Evolutionary conservation across 2,888 invertebrate genomes (phyloP).

Genomic region (Podabrus alpinus): DNA sequence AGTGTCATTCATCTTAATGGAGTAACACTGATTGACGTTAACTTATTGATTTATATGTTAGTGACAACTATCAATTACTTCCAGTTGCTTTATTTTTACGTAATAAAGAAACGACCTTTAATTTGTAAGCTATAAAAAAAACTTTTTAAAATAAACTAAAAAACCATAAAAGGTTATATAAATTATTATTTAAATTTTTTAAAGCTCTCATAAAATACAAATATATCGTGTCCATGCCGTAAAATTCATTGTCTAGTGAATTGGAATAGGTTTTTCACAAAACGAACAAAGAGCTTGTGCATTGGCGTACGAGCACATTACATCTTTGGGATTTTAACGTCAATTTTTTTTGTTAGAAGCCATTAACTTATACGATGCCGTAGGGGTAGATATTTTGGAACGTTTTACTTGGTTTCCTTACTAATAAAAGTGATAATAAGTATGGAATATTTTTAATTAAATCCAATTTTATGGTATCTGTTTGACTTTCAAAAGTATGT

Average conservation of each 20-base stretch:
- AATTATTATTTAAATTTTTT: not conserved
- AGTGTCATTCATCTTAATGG: not conserved
- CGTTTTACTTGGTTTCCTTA: not conserved
- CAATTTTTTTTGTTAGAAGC: not conserved
- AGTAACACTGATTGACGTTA: not conserved
- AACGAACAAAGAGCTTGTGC: not conserved
- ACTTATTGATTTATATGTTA: slow-evolving; percentile 1
- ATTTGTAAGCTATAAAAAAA: not conserved
- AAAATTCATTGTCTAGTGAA: not conserved
- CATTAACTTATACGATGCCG: not conserved
- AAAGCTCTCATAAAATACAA: not conserved
- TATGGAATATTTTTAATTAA: not conserved
- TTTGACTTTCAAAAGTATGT: not conserved
- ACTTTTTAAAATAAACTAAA: not conserved
- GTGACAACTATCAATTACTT: slow-evolving; percentile 2
- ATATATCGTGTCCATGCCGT: not conserved
- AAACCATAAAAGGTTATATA: not conserved
- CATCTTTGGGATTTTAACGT: not conserved
- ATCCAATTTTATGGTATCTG: not conserved
- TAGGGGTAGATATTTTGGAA: not conserved
- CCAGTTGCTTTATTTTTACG: not conserved
- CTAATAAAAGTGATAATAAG: not conserved
- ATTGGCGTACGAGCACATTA: not conserved
- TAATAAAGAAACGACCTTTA: not conserved
- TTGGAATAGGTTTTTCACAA: not conserved